Percentiles rank a stretch among this genome's conserved stretches.
Conservation (phyloP, 2,888 invertebrate species). For the Aradus depressus region DNA sequence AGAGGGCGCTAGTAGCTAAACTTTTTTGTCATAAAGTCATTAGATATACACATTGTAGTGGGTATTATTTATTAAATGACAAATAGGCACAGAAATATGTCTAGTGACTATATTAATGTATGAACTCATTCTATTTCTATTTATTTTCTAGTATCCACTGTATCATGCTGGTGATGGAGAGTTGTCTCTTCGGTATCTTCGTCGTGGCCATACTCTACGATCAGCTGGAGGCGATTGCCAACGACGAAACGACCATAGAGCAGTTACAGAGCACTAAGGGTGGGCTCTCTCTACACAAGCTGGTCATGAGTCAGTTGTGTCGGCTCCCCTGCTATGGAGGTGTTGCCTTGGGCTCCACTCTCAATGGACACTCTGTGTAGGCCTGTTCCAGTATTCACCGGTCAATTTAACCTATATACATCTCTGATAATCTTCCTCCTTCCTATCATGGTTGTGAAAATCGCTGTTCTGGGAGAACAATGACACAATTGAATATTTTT, state of each 20-base stretch:
- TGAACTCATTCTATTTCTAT: too few species aligned
- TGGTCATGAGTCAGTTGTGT: constrained; percentile 28
- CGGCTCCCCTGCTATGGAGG: constrained; percentile 27
- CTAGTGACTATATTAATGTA: too few species aligned
- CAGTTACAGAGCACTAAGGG: constrained; percentile 45
- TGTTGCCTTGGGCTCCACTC: constrained; percentile 8
- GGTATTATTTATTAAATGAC: too few species aligned
- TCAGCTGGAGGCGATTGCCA: constrained; percentile 70
- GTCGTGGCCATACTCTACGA: constrained; percentile 77
- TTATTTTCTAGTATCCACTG: constrained; percentile 71
- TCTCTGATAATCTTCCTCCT: too few species aligned
- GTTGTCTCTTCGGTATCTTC: constrained; percentile 76
- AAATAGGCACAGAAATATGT: too few species aligned
- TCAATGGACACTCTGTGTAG: constrained; percentile 25
- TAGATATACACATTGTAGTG: too few species aligned
- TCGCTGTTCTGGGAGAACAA: too few species aligned
- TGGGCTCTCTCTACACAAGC: constrained; percentile 28
- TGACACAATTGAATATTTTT: too few species aligned
- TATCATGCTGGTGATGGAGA: constrained; percentile 67
- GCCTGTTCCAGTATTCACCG: too few species aligned
- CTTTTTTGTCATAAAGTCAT: neutral
- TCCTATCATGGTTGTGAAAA: too few species aligned
- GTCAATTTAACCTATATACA: too few species aligned
- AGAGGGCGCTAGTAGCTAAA: neutral
- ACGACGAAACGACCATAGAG: constrained; percentile 75